A percentile compares a stretch with the other conserved stretches of the same genome.
Evolutionary conservation across 2,797 vertebrate genomes (phyloP).

Genomic region (Gymnoscopelus microlampas): DNA sequence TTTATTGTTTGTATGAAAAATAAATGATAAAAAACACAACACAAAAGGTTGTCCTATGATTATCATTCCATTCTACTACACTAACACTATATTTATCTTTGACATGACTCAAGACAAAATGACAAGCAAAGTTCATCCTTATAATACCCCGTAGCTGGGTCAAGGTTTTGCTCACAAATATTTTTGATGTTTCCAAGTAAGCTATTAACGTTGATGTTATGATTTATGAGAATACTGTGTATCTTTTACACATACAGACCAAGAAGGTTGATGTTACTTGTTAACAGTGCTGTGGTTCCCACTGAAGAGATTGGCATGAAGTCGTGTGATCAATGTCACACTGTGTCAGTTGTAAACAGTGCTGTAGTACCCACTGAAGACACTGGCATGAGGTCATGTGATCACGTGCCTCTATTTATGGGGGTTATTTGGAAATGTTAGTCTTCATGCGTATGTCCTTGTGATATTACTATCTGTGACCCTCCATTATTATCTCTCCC

Average conservation of each 20-base stretch:
- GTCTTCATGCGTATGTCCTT: constrained; percentile 8
- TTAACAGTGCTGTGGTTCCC: background rate
- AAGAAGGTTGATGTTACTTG: constrained; percentile 16
- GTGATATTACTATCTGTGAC: constrained; percentile 9
- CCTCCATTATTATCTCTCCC: constrained; percentile 28
- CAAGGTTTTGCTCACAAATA: constrained; percentile 15
- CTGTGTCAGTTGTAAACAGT: constrained; percentile 11
- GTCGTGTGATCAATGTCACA: constrained; percentile 26
- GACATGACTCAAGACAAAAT: background rate
- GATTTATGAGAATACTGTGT: constrained; percentile 25
- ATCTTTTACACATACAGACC: background rate
- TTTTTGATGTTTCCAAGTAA: constrained; percentile 19
- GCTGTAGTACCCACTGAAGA: background rate
- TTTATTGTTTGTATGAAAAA: constrained; percentile 67
- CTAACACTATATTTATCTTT: background rate
- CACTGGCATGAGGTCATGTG: constrained; percentile 14
- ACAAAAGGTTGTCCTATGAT: background rate
- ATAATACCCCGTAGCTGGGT: constrained; percentile 33
- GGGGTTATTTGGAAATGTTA: constrained; percentile 11
- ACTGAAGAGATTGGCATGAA: background rate
- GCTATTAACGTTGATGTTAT: constrained; percentile 23
- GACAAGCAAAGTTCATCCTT: background rate
- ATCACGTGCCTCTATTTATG: constrained; percentile 17
- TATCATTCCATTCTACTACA: background rate
- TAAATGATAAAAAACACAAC: constrained; percentile 38